A percentile compares a stretch with the other conserved stretches of the same genome.
Conservation (phyloP, 2,113 vertebrate genomes). For the Sinocyclocheilus maitianheensis region DNA sequence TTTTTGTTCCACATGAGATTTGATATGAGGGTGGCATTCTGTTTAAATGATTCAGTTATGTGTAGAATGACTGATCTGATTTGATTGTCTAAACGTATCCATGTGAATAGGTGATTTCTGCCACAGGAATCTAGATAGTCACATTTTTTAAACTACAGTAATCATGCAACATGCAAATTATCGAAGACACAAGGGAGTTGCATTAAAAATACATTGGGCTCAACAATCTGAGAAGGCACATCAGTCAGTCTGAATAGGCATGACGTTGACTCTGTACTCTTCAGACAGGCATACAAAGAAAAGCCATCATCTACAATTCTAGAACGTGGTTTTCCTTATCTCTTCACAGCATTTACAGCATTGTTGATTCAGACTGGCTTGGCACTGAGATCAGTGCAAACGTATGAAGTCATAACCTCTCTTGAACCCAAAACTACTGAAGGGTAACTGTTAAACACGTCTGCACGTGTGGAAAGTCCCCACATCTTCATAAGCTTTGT, state of each 20-base stretch:
- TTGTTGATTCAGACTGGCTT: conserved; percentile 26
- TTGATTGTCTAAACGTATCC: background rate
- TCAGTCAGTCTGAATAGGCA: background rate
- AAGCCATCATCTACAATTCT: conserved; percentile 13
- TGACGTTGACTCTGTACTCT: background rate
- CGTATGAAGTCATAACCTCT: conserved; percentile 39
- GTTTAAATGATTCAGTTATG: background rate
- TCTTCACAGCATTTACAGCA: background rate
- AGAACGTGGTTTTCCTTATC: background rate
- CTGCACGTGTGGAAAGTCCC: conserved; percentile 53
- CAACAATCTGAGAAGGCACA: background rate
- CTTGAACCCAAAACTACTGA: conserved; percentile 22
- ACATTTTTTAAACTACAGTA: background rate
- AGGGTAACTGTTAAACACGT: conserved; percentile 37
- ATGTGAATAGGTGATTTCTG: background rate
- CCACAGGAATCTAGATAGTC: background rate
- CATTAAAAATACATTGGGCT: background rate
- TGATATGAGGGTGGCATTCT: background rate
- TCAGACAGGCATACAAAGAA: conserved; percentile 2
- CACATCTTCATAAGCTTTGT: conserved; percentile 22
- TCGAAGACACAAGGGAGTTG: background rate
- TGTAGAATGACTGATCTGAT: background rate
- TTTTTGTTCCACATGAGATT: background rate
- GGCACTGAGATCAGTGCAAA: conserved; percentile 6
- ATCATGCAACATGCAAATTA: background rate